Base-by-base conservation (phyloP, 2,113 vertebrate species). In the Solea solea region DNA sequence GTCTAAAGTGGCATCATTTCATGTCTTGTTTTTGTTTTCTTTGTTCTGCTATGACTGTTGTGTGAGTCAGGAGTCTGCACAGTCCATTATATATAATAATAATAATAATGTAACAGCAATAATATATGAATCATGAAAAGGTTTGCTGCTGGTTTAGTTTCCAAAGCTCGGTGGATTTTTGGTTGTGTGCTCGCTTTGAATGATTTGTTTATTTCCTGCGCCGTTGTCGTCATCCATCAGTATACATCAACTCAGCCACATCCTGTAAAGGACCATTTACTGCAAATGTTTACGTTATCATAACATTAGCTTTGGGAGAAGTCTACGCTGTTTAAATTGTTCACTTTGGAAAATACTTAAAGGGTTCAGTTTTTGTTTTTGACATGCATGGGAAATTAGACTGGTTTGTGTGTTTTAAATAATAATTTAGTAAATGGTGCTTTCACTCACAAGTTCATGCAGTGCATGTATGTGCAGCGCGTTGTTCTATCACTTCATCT, bases 131-230 rank as follows among this genome's bases (percentile, higher is more conserved):
- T 34, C 0, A 34, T 34, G 21, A 21, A 21, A 21, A 21, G 21
- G 21, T 34, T 34, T 3, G 34, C 34, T 34, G 34, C 34, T 34
- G 34, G 5, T 34, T 34, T 34, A 34, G 5, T 34, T 1, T 34
- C 5, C 0, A 34, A 34, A 6, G 3, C 34, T 34, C 34, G 2
- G 34, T 34, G 34, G 34, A 21, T 21, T 21, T 34, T 34, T 5
- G 2, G 28, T 34, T 34, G 28, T 34, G 28, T 34, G 28, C 28
- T 3, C 2, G 5, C 28, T 3, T 5, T 34, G 28, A 34, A 3
- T 2, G 28, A 46, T 42, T 48, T 82, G 78, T 87, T 86, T 85
- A 78, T 79, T 82, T 87, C 67, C 70, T 70, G 64, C 61, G 27
- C 56, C 66, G 49, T 34, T 49, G 69, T 69, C 45, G 54, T 62